Evolutionary conservation across 2,797 vertebrate genomes (phyloP).

Genomic region (Acridotheres tristis): DNA sequence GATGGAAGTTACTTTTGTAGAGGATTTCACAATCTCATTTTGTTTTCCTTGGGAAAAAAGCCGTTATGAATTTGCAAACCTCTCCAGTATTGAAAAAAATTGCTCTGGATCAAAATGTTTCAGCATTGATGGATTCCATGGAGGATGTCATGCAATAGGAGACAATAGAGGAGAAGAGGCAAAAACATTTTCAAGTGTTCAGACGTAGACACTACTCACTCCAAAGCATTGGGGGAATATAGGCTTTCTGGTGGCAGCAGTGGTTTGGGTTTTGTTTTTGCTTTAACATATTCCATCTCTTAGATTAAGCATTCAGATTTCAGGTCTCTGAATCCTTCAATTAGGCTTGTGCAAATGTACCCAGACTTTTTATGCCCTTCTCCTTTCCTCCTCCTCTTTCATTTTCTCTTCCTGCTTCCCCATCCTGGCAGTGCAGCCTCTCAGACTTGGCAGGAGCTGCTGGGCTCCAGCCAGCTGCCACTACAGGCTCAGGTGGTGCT

Average conservation of each 20-base stretch:
- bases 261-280: background rate
- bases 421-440: background rate
- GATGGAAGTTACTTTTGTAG: background rate
- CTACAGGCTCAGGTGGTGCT: background rate
- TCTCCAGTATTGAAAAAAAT: background rate
- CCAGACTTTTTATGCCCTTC: background rate
- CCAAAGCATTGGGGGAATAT: background rate
- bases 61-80: background rate
- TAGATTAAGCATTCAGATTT: background rate
- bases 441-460: background rate
- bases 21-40: slow-evolving; percentile 7
- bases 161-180: background rate
- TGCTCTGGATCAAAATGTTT: background rate
- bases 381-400: background rate
- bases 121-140: background rate
- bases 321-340: background rate
- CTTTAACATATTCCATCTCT: background rate
- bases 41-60: background rate
- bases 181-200: background rate
- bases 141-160: background rate
- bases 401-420: slow-evolving; percentile 25
- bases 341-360: background rate
- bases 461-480: slow-evolving; percentile 8
- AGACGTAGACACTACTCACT: background rate
- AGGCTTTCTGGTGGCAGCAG: background rate